These are phyloP conservation scores for Drosophila chauvacae DNA, from an alignment of 1,140 invertebrate species.

Conservation along the genomic window DNA sequence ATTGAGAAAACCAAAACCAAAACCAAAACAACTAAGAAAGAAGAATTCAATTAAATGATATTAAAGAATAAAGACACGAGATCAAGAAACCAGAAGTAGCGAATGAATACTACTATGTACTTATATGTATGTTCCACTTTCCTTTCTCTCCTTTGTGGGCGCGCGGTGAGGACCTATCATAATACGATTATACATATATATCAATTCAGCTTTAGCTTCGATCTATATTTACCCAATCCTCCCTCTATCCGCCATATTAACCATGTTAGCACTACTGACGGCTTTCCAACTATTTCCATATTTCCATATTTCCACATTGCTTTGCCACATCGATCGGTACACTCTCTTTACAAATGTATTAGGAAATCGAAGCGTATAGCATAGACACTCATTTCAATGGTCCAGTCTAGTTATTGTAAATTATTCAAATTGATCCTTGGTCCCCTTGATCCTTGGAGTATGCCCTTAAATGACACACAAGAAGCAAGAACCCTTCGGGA, in stretches of 20 bases:
- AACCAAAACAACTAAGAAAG: background rate
- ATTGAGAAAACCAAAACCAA: constrained; percentile 6
- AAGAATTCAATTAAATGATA: constrained; percentile 21
- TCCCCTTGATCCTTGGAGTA: constrained; percentile 44
- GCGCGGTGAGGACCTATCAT: constrained; percentile 22
- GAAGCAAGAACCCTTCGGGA: background rate
- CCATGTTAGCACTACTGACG: constrained; percentile 8
- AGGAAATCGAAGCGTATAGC: constrained; percentile 31
- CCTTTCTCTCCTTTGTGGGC: constrained; percentile 22
- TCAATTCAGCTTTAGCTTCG: constrained; percentile 23
- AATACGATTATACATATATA: constrained; percentile 17
- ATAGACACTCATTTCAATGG: constrained; percentile 58
- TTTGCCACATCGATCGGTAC: constrained; percentile 32
- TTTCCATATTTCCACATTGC: constrained; percentile 15
- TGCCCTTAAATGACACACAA: constrained; percentile 62
- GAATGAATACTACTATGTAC: background rate
- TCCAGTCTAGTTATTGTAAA: constrained; percentile 79
- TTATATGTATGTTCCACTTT: constrained; percentile 5
- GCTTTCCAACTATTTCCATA: constrained; percentile 6
- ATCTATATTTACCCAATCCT: constrained; percentile 22
- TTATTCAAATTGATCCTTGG: constrained; percentile 62
- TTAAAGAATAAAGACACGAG: constrained; percentile 16
- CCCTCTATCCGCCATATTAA: constrained; percentile 20
- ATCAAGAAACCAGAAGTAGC: constrained; percentile 39
- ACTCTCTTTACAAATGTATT: constrained; percentile 41